Evolutionary conservation across 1,140 invertebrate species (phyloP), one percentile per base, ranked within the genome.

Genomic region (Lucilia cuprina): DNA sequence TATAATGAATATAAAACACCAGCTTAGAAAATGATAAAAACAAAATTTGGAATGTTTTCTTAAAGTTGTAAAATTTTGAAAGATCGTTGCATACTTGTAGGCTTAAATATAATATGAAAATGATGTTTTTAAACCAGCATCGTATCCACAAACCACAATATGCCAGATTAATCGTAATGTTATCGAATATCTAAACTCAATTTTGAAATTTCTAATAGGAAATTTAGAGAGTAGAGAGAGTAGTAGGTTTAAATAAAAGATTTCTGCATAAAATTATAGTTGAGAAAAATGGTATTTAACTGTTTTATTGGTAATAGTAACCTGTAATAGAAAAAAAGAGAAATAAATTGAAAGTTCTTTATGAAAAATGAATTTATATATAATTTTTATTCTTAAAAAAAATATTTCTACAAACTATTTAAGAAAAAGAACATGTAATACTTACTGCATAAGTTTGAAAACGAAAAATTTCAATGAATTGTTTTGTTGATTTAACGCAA

Each of bases 141-240:
- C 77, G 77, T 19, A 80, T 80, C n/a, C 77, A 80, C 41, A 80
- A 80, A 80, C 77, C 77, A 80, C 21, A 12, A 70, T 41, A 41
- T 41, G n/a, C 75, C 14, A 47, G 49, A 50, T 1, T 70, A 25
- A 70, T 70, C 65, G 65, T 70, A 19, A 70, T 70, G 5, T 41
- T 41, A 41, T 41, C 41, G 41, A 70, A 70, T 5, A n/a, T 21
- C 7, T 25, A 9, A 2, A 70, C 65, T 70, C 65, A 70, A 70
- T 25, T 60, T 70, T 21, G 7, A 12, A 70, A 25, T 70, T 70
- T 19, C 65, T 70, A 70, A 12, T 21, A 21, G 65, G 65, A 70
- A 70, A 70, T 70, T 25, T 70, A 70, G 8, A 19, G 65, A 70
- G 65, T 25, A 70, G 41, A 5, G 3, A 41, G 35, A 7, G 41